Conservation (phyloP, 2,113 vertebrate species). For the Cheirogaleus medius region DNA sequence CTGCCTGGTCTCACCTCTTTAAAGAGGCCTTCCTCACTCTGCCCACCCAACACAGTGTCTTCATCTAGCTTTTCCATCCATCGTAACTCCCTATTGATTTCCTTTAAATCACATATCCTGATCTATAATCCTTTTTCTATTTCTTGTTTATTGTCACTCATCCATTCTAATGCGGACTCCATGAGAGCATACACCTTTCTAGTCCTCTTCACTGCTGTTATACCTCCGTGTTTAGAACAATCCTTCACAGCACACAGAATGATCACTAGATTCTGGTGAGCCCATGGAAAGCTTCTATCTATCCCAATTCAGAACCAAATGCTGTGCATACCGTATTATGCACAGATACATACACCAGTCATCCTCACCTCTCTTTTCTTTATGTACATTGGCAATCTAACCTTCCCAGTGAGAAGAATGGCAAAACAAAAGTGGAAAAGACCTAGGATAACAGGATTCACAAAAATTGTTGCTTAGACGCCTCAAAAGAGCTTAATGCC, state of each 20-base stretch:
- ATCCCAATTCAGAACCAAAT: neutral
- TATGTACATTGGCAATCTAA: neutral
- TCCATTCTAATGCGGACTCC: neutral
- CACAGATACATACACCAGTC: neutral
- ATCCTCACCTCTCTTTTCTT: neutral
- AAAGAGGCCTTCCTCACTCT: neutral
- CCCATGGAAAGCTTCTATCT: fast-evolving
- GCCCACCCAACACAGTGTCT: too few species aligned
- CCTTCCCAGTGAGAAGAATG: neutral
- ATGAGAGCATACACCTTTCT: fast-evolving
- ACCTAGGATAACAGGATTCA: neutral
- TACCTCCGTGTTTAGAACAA: neutral
- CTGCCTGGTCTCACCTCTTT: neutral
- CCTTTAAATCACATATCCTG: neutral
- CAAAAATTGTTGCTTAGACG: neutral
- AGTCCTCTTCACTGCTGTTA: neutral
- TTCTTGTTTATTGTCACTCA: neutral
- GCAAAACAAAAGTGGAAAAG: neutral
- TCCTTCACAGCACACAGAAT: neutral
- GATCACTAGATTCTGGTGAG: neutral
- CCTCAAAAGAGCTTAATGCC: neutral
- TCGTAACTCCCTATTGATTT: too few species aligned
- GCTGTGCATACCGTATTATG: fast-evolving
- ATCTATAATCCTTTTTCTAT: too few species aligned
- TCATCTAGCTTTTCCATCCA: neutral